Conservation (phyloP, 2,113 vertebrate genomes). For the Xenotilapia longispinis region DNA sequence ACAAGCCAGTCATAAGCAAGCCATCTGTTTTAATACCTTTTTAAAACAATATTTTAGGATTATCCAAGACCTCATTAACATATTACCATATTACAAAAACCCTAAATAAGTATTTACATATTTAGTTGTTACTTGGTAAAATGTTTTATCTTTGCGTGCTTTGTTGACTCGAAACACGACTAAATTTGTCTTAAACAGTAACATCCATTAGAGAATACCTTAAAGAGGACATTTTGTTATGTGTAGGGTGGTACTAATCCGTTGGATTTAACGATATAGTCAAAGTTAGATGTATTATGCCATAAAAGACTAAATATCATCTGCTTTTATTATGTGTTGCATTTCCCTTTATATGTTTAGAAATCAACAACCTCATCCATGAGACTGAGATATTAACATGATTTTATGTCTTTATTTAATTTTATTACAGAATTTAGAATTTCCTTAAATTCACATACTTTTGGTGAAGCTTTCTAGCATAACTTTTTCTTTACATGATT, state of each 20-base stretch:
- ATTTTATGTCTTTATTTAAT: slow-evolving; percentile 17
- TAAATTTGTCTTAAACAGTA: background rate
- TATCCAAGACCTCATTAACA: background rate
- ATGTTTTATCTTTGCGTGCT: background rate
- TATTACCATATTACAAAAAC: background rate
- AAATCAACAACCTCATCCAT: background rate
- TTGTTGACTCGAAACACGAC: background rate
- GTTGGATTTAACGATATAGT: slow-evolving; percentile 11
- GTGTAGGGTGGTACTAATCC: slow-evolving; percentile 14
- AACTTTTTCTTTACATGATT: background rate
- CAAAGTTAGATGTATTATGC: background rate
- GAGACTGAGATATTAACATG: background rate
- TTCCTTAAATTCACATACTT: background rate
- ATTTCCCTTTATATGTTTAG: background rate
- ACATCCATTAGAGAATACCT: background rate
- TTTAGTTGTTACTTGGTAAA: background rate
- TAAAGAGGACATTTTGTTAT: slow-evolving; percentile 19
- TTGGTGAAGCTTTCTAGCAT: background rate
- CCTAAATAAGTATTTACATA: background rate
- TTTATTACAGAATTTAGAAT: background rate
- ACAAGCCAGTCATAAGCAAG: background rate
- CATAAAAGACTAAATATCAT: background rate
- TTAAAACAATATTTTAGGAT: background rate
- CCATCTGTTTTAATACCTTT: background rate
- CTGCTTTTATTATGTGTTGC: background rate